Evolutionary conservation across 2,113 vertebrate species (phyloP), one percentile per base, ranked within the genome.

Genomic region (Eubucco bourcierii): DNA sequence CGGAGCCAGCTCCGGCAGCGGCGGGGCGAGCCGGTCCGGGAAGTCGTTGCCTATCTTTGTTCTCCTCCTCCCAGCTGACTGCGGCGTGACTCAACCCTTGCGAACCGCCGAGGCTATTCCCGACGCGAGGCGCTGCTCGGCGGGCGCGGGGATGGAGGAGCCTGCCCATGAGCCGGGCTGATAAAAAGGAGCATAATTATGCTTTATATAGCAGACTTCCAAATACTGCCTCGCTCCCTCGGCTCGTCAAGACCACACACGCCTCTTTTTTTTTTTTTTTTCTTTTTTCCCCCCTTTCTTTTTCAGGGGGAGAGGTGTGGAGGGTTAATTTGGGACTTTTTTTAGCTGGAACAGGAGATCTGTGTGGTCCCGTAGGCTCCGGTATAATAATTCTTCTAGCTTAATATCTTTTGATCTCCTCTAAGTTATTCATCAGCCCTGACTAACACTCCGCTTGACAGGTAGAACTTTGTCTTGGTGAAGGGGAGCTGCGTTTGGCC

Each of bases 351-450:
- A 94, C 64, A 0, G 79, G 94, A 97, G 96, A 96, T 97, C 97
- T 98, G 98, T 98, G 98, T 98, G 98, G 98, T 98, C 98, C 96
- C 90, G 97, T 96, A 94, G 96, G 95, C 97, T 98, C 95, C 94
- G 95, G 97, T 97, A 94, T 97, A 97, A 97, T 98, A 98, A 97
- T 98, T 97, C 98, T 96, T 96, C 15, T 83, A 96, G 97, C 96
- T 98, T 97, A 98, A 97, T 98, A 97, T 98, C 98, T 98, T 98
- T 98, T 98, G 98, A 98, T 98, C 98, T 98, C 95, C 91, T 96
- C 90, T 89, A 96, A 97, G 97, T 97, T 98, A 97, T 97, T 98
- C 97, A 97, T 97, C 96, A 97, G 96, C 95, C 95, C 95, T 95
- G 96, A 97, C 95, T 94, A 97, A 97, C 96, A 95, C 93, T 66